Conservation (phyloP, 2,113 vertebrate genomes). For the Tetrax tetrax region DNA sequence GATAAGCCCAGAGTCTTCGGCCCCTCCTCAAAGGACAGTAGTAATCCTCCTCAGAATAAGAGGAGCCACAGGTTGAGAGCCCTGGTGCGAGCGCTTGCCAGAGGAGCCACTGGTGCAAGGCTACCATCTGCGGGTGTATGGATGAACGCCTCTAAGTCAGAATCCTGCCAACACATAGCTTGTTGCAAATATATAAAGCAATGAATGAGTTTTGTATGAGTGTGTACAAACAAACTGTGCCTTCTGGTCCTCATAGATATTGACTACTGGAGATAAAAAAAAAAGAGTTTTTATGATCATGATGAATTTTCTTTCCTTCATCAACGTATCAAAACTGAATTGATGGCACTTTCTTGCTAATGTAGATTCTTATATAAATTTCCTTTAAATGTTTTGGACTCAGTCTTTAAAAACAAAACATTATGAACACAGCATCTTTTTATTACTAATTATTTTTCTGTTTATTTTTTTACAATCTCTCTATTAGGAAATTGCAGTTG, state of each 20-base stretch:
- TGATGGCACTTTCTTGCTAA: not conserved
- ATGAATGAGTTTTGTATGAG: not conserved
- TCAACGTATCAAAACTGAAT: not conserved
- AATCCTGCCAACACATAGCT: not conserved
- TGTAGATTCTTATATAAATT: not conserved
- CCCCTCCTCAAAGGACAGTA: rapidly evolving
- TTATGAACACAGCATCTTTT: not conserved
- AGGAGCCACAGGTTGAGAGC: not conserved
- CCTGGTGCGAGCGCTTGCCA: not conserved
- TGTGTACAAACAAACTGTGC: not conserved
- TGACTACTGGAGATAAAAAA: not conserved
- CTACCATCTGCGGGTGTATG: not conserved
- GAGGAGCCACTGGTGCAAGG: rapidly evolving
- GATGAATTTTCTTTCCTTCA: not conserved
- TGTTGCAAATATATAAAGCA: not conserved
- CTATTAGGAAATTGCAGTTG: slow-evolving; percentile 1
- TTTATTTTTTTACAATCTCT: not conserved
- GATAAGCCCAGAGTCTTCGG: rapidly evolving
- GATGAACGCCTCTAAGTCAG: not conserved
- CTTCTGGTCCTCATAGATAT: not conserved
- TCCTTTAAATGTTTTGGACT: not conserved
- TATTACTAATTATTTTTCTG: slow-evolving; percentile 43
- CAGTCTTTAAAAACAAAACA: not conserved
- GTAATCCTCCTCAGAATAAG: not conserved
- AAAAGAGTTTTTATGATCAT: rapidly evolving